These are phyloP conservation scores for Gallinago stenura DNA, from an alignment of 2,797 vertebrate genomes.

Conservation along the genomic window DNA sequence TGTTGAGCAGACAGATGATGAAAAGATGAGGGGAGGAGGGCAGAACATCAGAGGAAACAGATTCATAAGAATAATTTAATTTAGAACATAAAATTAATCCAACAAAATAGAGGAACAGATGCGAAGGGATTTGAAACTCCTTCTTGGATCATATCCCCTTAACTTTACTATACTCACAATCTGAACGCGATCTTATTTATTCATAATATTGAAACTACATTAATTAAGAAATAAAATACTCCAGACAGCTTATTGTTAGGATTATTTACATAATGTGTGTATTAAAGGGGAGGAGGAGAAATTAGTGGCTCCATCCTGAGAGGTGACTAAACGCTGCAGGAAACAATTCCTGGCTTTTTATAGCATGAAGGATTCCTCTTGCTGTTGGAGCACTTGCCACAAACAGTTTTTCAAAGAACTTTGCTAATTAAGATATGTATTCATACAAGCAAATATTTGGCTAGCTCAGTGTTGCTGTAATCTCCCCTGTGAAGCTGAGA, in stretches of 20 bases:
- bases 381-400: not conserved
- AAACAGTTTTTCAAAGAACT: constrained; percentile 18
- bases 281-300: constrained; percentile 5
- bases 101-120: constrained; percentile 76
- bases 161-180: constrained; percentile 53
- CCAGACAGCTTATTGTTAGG: constrained; percentile 67
- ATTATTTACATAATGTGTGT: constrained; percentile 57
- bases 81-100: constrained; percentile 74
- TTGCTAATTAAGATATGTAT: constrained; percentile 50
- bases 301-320: constrained; percentile 37
- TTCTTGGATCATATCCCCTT: constrained; percentile 68
- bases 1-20: constrained; percentile 28
- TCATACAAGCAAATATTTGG: constrained; percentile 36
- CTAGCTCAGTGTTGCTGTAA: not conserved
- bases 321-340: not conserved
- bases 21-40: constrained; percentile 23
- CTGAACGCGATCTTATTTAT: constrained; percentile 63
- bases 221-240: constrained; percentile 76
- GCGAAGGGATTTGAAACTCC: constrained; percentile 73
- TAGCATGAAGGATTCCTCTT: constrained; percentile 29
- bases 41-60: constrained; percentile 48
- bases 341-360: constrained; percentile 48
- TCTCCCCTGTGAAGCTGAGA: not conserved
- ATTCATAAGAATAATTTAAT: constrained; percentile 78
- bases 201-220: constrained; percentile 69